A percentile compares a stretch with the other conserved stretches of the same genome.
Conservation (phyloP, 2,888 invertebrate species). For the Apamea crenata region DNA sequence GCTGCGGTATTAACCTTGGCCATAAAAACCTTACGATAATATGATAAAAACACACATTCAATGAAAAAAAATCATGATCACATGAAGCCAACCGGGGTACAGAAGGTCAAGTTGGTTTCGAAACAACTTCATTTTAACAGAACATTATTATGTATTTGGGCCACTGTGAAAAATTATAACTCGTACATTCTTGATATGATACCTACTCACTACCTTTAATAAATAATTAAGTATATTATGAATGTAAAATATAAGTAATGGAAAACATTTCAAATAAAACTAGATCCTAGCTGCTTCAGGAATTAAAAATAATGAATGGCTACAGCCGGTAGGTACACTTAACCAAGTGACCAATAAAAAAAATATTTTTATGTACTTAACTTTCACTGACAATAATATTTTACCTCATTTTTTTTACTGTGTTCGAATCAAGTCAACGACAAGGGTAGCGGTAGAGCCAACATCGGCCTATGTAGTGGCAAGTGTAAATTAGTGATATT, state of each 20-base stretch:
- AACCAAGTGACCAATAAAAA: neutral
- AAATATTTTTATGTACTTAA: constrained; percentile 2
- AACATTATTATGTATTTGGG: constrained; percentile 84
- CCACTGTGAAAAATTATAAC: constrained; percentile 78
- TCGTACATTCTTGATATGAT: constrained; percentile 45
- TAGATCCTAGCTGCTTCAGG: neutral
- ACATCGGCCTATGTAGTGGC: neutral
- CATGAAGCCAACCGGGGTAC: constrained; percentile 74
- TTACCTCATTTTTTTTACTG: neutral
- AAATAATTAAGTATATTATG: neutral
- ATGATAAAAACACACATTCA: constrained; percentile 67
- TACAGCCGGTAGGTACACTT: neutral
- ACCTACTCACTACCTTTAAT: constrained; percentile 23
- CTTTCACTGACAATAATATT: neutral
- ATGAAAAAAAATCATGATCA: constrained; percentile 75
- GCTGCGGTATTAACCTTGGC: constrained; percentile 63
- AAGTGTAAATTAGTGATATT: neutral
- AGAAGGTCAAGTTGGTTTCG: constrained; percentile 84
- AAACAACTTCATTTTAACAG: constrained; percentile 80
- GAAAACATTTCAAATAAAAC: constrained; percentile 2
- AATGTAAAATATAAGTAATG: neutral
- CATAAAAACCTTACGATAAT: constrained; percentile 58
- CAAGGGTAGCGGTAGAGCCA: neutral
- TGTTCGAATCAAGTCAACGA: neutral
- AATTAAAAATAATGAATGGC: neutral